A percentile compares a stretch with the other conserved stretches of the same genome.
Evolutionary conservation across 2,797 vertebrate genomes (phyloP).

Genomic region (Myotis myotis): DNA sequence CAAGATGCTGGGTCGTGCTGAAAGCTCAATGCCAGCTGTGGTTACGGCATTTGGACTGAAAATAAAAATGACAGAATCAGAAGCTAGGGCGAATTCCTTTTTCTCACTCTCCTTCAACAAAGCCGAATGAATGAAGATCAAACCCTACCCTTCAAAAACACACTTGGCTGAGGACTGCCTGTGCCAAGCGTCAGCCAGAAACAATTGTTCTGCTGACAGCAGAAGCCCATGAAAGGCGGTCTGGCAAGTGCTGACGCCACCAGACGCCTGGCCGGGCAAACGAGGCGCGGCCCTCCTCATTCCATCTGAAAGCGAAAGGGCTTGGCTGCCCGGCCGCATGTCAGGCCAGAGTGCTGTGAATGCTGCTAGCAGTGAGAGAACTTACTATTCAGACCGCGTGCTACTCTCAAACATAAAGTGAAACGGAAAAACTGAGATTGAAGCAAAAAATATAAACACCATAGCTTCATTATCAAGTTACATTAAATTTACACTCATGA

Average conservation of each 20-base stretch:
- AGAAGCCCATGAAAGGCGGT: accelerated
- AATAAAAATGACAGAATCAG: background rate
- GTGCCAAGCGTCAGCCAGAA: background rate
- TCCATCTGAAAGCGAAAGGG: background rate
- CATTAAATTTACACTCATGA: accelerated
- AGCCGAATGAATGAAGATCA: background rate
- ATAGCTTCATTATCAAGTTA: background rate
- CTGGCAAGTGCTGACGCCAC: background rate
- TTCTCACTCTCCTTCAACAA: background rate
- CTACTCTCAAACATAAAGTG: background rate
- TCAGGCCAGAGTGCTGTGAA: accelerated
- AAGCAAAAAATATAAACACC: background rate
- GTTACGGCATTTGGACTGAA: background rate
- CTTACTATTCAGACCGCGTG: accelerated
- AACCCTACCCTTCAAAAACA: background rate
- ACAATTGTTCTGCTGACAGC: background rate
- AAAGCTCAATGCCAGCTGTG: background rate
- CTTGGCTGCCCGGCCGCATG: background rate
- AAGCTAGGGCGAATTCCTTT: background rate
- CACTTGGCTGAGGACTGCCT: background rate
- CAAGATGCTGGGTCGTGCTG: accelerated
- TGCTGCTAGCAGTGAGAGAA: accelerated
- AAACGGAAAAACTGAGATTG: background rate
- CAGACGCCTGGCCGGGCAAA: accelerated
- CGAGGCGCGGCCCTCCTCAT: accelerated